Conservation (phyloP, 2,113 vertebrate genomes). For the Catharus fuscescens region DNA sequence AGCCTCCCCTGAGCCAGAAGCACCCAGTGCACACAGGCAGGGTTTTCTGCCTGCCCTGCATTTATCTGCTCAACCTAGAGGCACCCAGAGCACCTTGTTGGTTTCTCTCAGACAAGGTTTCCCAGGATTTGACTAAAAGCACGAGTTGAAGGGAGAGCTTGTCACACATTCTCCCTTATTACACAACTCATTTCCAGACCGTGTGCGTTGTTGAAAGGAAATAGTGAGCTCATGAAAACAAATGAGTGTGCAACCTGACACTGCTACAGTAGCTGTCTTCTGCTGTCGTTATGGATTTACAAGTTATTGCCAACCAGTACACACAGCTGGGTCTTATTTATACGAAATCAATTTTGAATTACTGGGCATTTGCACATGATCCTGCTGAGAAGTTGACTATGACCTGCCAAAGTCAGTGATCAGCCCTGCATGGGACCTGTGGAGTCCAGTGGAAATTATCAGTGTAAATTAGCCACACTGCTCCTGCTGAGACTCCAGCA, state of each 20-base stretch:
- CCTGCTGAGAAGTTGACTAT: conserved; percentile 3
- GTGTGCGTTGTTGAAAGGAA: background rate
- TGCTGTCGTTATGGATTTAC: background rate
- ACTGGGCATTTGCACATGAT: background rate
- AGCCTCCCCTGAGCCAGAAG: background rate
- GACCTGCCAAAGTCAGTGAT: conserved; percentile 26
- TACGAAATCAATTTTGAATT: background rate
- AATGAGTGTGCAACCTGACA: conserved; percentile 31
- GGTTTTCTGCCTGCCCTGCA: background rate
- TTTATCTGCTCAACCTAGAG: background rate
- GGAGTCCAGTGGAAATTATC: background rate
- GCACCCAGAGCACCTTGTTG: background rate
- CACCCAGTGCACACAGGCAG: background rate
- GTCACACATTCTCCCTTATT: background rate
- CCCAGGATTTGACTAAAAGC: background rate
- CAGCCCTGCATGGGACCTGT: background rate
- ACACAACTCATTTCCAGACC: conserved; percentile 34
- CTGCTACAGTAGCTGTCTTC: conserved; percentile 25
- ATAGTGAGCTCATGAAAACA: conserved; percentile 30
- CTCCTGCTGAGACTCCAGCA: background rate
- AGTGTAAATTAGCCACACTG: background rate
- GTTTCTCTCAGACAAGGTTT: rapidly evolving
- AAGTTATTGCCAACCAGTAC: background rate
- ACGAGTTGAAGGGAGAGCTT: background rate
- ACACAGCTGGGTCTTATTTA: background rate